Conservation (phyloP, 2,113 vertebrate genomes). For the Mus spicilegus region DNA sequence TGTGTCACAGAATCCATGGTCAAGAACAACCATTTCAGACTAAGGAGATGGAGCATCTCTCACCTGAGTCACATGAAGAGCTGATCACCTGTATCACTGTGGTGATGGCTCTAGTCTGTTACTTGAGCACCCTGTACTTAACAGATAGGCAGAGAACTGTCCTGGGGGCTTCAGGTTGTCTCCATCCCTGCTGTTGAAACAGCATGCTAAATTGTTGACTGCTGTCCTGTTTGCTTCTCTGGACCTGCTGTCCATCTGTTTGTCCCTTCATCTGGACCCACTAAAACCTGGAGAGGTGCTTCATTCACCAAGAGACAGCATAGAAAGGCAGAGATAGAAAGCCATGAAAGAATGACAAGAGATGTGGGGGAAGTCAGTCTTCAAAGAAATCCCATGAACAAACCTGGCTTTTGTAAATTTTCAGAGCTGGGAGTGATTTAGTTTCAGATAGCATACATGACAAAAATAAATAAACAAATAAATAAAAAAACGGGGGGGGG, state of each 20-base stretch:
- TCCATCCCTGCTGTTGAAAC: not conserved
- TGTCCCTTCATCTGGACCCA: not conserved
- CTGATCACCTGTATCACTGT: not conserved
- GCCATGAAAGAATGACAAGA: not conserved
- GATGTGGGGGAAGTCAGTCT: not conserved
- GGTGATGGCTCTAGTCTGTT: not conserved
- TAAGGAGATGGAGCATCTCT: not conserved
- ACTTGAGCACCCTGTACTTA: not conserved
- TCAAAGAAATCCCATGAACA: not conserved
- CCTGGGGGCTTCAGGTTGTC: not conserved
- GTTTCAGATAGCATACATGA: not conserved
- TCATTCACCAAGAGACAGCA: not conserved
- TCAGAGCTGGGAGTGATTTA: not conserved
- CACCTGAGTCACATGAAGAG: no score
- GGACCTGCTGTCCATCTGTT: not conserved
- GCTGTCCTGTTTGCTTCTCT: not conserved
- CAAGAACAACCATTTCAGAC: not conserved
- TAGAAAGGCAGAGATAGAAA: not conserved
- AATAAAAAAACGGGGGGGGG: not conserved
- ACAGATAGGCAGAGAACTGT: not conserved
- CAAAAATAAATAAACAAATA: not conserved
- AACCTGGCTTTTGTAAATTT: not conserved
- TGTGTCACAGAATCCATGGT: not conserved
- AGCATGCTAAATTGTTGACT: not conserved
- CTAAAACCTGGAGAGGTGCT: not conserved